Base-by-base conservation (phyloP, 92 coral and sea anemone species). In the Pocillopora grandis region DNA sequence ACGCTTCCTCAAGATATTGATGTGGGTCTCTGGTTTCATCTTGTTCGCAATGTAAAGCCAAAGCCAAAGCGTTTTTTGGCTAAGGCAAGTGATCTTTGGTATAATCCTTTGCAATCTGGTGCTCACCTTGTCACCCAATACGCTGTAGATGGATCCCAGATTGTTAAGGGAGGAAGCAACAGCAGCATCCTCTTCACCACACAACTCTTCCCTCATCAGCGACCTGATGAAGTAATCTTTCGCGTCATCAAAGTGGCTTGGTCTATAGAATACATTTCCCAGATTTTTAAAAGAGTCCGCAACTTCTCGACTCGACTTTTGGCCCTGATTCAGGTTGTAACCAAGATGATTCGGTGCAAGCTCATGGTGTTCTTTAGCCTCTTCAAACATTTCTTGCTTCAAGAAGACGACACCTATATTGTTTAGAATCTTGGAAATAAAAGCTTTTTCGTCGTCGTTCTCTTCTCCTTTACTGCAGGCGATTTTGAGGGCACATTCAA, bases 211-310 rank as follows among this genome's bases (percentile, higher is more conserved):
- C 48, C 71, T 77, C 58, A 77, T 77, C 10, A 77, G 31, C 12
- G 81, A 77, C 23, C 19, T 36, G 60, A 2, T 10, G 37, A 18
- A 62, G 60, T 37, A 18, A 16, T 77, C 71, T 63, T 42, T 77
- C 8, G 81, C 81, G 8, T 36, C 15, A 35, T 62, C 60, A 77
- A 77, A 77, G 9, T 37, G 71, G 11, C 71, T 55, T 4, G 6
- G 61, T 5, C 35, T 62, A 10, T 12, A 77, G 13, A 12, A 62
- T 11, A 61, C 71, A 48, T 62, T 77, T 62, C 81, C 81, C 33
- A 77, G 81, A 42, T 77, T 77, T 70, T 62, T 48, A 36, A 62
- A 23, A 77, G 81, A 62, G 18, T 77, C 81, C 2, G 81, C 71
- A 62, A 62, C 42, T 17, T 77, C 81, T 36, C 71, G 52, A 77